These are phyloP conservation scores for Siderastrea radians DNA, from an alignment of 92 coral and sea anemone species.

Conservation along the genomic window DNA sequence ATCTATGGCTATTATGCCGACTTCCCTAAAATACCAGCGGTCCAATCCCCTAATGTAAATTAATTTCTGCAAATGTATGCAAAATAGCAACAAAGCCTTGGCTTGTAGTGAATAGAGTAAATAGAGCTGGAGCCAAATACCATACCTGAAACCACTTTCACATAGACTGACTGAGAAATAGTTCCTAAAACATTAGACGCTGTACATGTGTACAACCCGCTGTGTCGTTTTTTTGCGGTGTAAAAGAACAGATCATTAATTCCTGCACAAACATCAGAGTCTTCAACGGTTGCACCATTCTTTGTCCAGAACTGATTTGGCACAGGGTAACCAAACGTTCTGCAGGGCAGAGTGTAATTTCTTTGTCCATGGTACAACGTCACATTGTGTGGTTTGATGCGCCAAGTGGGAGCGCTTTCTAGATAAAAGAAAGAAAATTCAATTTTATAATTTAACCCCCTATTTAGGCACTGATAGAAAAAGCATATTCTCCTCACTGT, in stretches of 20 bases:
- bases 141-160: slow-evolving; percentile 82
- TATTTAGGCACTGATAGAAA: no score
- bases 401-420: slow-evolving; percentile 69
- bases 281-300: slow-evolving; percentile 19
- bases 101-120: not conserved
- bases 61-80: no score
- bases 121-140: not conserved
- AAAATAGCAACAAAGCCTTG: no score
- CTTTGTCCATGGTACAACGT: slow-evolving; percentile 65
- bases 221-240: slow-evolving; percentile 28
- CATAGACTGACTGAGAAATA: slow-evolving; percentile 55
- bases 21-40: no score
- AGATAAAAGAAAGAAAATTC: not conserved
- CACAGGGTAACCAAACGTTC: slow-evolving; percentile 75
- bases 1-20: no score
- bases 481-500: no score
- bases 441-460: no score
- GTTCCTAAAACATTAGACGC: slow-evolving; percentile 65
- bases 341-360: slow-evolving; percentile 65
- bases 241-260: slow-evolving; percentile 56
- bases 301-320: slow-evolving; percentile 79
- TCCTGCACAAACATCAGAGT: slow-evolving; percentile 11
- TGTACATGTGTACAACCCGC: slow-evolving; percentile 77
- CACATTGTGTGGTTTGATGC: slow-evolving; percentile 63
- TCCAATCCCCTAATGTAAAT: no score